Conservation (phyloP, 2,888 invertebrate species). For the Limnephilus lunatus region DNA sequence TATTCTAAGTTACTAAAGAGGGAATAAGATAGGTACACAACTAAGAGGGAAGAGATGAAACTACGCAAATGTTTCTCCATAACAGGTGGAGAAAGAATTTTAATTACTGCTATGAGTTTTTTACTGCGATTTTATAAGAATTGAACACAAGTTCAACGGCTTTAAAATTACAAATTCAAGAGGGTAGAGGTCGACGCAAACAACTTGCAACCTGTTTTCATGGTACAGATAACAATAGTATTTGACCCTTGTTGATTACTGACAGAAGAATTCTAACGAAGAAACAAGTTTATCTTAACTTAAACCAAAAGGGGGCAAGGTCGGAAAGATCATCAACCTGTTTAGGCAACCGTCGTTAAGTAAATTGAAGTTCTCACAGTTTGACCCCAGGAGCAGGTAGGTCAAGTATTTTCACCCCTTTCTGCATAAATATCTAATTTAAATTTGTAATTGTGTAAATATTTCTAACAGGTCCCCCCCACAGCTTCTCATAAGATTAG, state of each 20-base stretch:
- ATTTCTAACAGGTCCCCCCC: neutral
- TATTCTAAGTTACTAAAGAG: too few relatives aligned
- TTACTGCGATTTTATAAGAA: neutral
- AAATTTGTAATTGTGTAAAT: neutral
- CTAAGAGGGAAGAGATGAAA: neutral
- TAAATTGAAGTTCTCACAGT: neutral
- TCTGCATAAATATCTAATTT: neutral
- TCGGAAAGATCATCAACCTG: slow-evolving; percentile 13
- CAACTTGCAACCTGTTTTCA: neutral
- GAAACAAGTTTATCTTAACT: slow-evolving; percentile 2
- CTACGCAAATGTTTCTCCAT: neutral
- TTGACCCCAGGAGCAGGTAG: slow-evolving; percentile 25
- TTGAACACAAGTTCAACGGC: neutral
- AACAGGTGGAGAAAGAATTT: neutral
- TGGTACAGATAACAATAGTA: neutral
- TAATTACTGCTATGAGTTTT: neutral
- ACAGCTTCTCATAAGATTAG: neutral
- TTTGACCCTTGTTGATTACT: neutral
- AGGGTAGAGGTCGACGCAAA: neutral
- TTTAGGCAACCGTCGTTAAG: slow-evolving; percentile 25
- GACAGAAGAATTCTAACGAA: neutral
- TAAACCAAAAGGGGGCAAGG: neutral
- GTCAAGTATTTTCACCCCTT: slow-evolving; percentile 10
- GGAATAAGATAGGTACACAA: neutral
- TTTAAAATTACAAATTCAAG: neutral